Evolutionary conservation across 2,113 vertebrate genomes (phyloP), one percentile per base, ranked within the genome.

Genomic region (Perccottus glenii): DNA sequence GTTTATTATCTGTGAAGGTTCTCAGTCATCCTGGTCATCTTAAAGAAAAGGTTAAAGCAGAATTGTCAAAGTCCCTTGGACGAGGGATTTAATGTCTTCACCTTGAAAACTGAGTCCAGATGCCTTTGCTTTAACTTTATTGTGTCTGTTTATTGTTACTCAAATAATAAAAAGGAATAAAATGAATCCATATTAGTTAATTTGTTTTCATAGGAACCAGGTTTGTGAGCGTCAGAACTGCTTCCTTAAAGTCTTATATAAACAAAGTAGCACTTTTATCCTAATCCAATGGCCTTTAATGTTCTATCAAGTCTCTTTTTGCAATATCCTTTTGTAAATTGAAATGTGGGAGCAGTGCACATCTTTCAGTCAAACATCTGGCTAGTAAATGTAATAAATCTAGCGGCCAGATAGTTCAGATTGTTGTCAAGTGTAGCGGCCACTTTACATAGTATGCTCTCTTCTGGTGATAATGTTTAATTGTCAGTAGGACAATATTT

Each of bases 301-400:
- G 67, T 58, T 71, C 60, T 60, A 65, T 27, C 33, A 45, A 81
- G 62, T 76, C 32, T 75, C 51, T 75, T 50, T 83, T 60, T 56
- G 38, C 82, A 83, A 83, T 86, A 78, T 85, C 78, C 81, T 87
- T 80, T 69, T 45, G 38, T 19, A 70, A 60, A 76, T 60, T 71
- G 59, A 61, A 76, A 76, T 66, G 70, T 72, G 49, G 60, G 1
- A 81, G 81, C 50, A 49, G 71, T 57, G 42, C 55, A 51, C 57
- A 49, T 48, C 43, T 73, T 67, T 58, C 12, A 63, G 47, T 58
- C 44, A 73, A 82, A 80, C 84, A 88, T 87, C 80, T 90, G 80
- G 56, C 32, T 7, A 16, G 40, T 81, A 67, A 79, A 78, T 75
- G 16, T 48, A 73, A 70, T 71, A 52, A 82, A 63, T 70, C 32